These are phyloP conservation scores for Parasteatoda lunata DNA, from an alignment of 2,888 invertebrate species.

Conservation along the genomic window DNA sequence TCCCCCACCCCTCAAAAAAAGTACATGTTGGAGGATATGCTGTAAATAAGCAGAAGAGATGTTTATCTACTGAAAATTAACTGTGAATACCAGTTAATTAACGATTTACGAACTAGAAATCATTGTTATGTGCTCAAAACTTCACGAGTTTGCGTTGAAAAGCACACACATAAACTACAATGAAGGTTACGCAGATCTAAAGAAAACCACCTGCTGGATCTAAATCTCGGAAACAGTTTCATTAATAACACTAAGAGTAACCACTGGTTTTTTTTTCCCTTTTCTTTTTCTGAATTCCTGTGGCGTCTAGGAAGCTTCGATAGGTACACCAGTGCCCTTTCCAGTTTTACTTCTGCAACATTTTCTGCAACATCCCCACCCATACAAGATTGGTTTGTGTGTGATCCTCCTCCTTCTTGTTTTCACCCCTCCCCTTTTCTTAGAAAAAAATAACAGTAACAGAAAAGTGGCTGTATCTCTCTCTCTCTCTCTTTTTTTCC, in stretches of 20 bases:
- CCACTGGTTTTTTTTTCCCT: conserved; percentile 8
- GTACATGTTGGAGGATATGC: too few relatives aligned
- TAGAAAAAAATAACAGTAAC: neutral
- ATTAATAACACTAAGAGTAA: conserved; percentile 36
- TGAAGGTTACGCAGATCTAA: conserved; percentile 13
- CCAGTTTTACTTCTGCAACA: conserved; percentile 32
- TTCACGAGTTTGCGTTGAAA: too few relatives aligned
- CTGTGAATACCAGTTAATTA: too few relatives aligned
- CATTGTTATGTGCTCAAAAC: too few relatives aligned
- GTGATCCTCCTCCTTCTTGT: neutral
- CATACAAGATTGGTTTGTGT: conserved; percentile 11
- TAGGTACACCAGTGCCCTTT: conserved; percentile 10
- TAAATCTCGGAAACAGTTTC: conserved; percentile 44
- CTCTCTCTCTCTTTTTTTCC: neutral
- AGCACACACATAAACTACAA: too few relatives aligned
- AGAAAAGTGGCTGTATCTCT: neutral
- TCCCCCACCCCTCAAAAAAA: too few relatives aligned
- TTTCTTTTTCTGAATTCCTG: conserved; percentile 34
- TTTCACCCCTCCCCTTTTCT: neutral
- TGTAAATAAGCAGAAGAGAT: too few relatives aligned
- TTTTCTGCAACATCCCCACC: conserved; percentile 17
- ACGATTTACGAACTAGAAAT: too few relatives aligned
- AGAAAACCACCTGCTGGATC: conserved; percentile 36
- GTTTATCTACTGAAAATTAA: too few relatives aligned
- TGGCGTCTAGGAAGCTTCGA: conserved; percentile 12